A percentile compares a stretch with the other conserved stretches of the same genome.
Evolutionary conservation across 2,113 vertebrate species (phyloP).

Genomic region (Barbus barbus): DNA sequence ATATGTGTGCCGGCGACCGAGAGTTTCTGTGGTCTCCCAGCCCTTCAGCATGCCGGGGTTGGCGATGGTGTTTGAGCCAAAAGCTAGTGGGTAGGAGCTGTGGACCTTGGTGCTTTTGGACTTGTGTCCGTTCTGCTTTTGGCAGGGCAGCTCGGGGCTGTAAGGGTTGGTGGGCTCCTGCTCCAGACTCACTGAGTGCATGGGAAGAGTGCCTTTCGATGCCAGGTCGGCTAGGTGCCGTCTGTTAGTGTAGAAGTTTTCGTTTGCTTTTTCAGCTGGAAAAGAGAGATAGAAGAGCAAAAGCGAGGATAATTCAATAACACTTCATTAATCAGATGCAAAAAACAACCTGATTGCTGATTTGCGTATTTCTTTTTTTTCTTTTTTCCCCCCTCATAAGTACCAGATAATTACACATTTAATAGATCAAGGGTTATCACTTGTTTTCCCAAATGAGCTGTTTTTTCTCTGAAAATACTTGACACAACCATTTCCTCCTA

Average conservation of each 20-base stretch:
- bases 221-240: slow-evolving; percentile 85
- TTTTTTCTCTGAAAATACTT: background rate
- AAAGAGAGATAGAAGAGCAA: slow-evolving; percentile 51
- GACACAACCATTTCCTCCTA: background rate
- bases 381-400: background rate
- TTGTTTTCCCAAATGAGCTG: slow-evolving; percentile 2
- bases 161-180: slow-evolving; percentile 85
- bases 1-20: slow-evolving; percentile 82
- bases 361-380: background rate
- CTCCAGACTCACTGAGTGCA: slow-evolving; percentile 82
- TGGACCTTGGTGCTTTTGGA: slow-evolving; percentile 77
- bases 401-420: slow-evolving; percentile 14
- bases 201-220: slow-evolving; percentile 85
- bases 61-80: slow-evolving; percentile 69
- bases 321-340: slow-evolving; percentile 4
- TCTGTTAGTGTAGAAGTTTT: slow-evolving; percentile 88
- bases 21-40: slow-evolving; percentile 85
- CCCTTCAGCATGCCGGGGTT: slow-evolving; percentile 67
- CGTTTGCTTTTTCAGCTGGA: slow-evolving; percentile 89
- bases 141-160: slow-evolving; percentile 79
- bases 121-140: slow-evolving; percentile 86
- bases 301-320: background rate
- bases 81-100: slow-evolving; percentile 54
- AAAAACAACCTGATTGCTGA: slow-evolving; percentile 4
- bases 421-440: background rate